These are phyloP conservation scores for Camelus dromedarius DNA, from an alignment of 2,113 vertebrate genomes.

Conservation along the genomic window DNA sequence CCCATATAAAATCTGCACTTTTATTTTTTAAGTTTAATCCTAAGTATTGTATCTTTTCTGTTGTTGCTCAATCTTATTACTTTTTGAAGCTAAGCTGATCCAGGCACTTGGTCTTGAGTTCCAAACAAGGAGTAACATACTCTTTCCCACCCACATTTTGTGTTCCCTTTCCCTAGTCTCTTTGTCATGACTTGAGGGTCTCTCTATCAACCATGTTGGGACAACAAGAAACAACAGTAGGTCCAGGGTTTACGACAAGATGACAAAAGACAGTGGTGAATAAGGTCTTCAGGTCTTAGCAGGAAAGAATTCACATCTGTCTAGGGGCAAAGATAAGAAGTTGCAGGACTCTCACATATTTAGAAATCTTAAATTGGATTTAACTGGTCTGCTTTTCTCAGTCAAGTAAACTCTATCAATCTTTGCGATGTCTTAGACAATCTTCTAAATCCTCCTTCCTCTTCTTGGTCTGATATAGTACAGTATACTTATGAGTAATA, in stretches of 20 bases:
- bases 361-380: constrained; percentile 65
- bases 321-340: constrained; percentile 69
- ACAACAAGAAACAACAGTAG: background rate
- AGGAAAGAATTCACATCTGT: constrained; percentile 55
- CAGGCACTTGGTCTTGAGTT: background rate
- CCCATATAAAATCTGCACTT: background rate
- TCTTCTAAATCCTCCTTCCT: constrained; percentile 70
- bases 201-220: background rate
- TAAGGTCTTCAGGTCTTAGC: constrained; percentile 15
- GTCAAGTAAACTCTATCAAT: constrained; percentile 75
- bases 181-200: background rate
- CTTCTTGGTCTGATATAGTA: constrained; percentile 66
- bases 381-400: constrained; percentile 53
- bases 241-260: constrained; percentile 35
- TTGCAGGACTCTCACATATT: constrained; percentile 54
- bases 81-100: background rate
- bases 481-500: constrained; percentile 61
- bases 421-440: constrained; percentile 61
- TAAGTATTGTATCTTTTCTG: background rate
- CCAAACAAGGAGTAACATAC: background rate
- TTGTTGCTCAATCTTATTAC: background rate
- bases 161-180: background rate
- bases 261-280: constrained; percentile 57
- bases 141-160: background rate
- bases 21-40: background rate